Conservation (phyloP, 2,797 vertebrate genomes). For the Calcarius lapponicus region DNA sequence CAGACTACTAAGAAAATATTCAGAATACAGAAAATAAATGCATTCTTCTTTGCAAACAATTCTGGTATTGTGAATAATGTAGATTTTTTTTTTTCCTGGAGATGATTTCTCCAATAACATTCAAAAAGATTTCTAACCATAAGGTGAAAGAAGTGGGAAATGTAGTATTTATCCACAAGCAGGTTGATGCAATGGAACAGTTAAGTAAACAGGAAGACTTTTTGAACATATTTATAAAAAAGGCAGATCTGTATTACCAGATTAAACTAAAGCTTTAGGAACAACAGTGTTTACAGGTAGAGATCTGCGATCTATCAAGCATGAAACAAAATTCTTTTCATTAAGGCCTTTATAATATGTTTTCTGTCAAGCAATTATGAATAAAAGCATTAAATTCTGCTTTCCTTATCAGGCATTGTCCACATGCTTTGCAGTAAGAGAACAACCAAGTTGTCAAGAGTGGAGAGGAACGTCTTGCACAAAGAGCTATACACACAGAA, state of each 20-base stretch:
- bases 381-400: slow-evolving; percentile 2
- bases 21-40: background rate
- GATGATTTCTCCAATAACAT: background rate
- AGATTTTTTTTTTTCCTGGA: background rate
- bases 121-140: background rate
- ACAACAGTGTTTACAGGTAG: background rate
- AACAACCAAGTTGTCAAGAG: slow-evolving; percentile 8
- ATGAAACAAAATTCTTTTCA: background rate
- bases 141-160: background rate
- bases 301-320: background rate
- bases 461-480: slow-evolving; percentile 18
- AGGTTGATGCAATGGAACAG: background rate
- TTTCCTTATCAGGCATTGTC: slow-evolving; percentile 8
- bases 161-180: background rate
- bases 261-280: background rate
- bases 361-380: background rate
- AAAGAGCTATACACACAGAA: slow-evolving; percentile 54
- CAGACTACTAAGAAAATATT: background rate
- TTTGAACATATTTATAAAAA: background rate
- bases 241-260: background rate
- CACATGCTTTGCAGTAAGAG: slow-evolving; percentile 28
- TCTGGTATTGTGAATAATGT: background rate
- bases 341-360: background rate
- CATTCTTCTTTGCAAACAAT: background rate
- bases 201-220: background rate